Conservation (phyloP, 2,797 vertebrate species). For the Sarcophilus harrisii region DNA sequence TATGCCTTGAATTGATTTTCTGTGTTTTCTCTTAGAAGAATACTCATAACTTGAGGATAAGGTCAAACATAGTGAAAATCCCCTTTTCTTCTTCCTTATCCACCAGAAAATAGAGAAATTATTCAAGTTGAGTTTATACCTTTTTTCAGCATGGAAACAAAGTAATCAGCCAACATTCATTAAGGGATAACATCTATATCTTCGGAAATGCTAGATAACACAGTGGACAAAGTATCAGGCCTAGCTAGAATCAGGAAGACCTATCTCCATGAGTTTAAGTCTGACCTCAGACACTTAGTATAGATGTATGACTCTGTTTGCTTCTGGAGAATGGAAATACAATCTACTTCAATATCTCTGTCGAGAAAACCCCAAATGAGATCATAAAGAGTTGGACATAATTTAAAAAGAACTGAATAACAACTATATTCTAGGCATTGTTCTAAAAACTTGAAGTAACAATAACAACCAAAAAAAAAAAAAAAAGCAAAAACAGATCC, state of each 20-base stretch:
- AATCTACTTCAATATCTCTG: background rate
- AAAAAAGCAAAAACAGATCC: background rate
- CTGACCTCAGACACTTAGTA: background rate
- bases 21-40: constrained; percentile 2
- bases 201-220: background rate
- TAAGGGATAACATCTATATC: background rate
- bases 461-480: background rate
- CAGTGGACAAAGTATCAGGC: background rate
- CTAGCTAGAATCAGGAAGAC: background rate
- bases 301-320: background rate
- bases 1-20: background rate
- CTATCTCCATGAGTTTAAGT: background rate
- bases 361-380: background rate
- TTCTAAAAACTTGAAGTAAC: background rate
- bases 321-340: background rate
- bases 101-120: background rate
- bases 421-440: background rate
- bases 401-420: background rate
- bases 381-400: background rate
- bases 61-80: background rate
- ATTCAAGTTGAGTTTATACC: accelerated
- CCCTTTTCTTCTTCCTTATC: background rate
- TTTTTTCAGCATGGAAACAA: constrained; percentile 4
- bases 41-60: background rate
- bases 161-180: background rate